Conservation (phyloP, 2,113 vertebrate genomes). For the Echinops telfairi region DNA sequence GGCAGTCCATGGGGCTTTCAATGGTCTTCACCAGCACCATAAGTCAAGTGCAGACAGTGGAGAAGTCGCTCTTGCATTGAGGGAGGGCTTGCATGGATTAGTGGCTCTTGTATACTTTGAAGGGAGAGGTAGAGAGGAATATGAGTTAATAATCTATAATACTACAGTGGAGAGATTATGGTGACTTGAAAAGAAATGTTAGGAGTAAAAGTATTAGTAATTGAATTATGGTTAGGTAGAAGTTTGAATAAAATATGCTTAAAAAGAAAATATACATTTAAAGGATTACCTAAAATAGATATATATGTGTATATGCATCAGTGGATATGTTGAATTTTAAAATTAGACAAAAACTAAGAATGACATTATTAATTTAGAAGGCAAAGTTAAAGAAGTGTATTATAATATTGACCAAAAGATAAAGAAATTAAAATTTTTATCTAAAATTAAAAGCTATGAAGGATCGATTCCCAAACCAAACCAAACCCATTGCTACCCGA, state of each 20-base stretch:
- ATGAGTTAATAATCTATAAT: not conserved
- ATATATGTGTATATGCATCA: not conserved
- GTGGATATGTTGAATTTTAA: not conserved
- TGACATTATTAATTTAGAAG: slow-evolving; percentile 30
- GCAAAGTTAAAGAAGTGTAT: slow-evolving; percentile 4
- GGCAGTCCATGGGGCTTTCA: too few species aligned
- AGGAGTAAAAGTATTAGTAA: not conserved
- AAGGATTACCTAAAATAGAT: not conserved
- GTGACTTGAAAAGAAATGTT: not conserved
- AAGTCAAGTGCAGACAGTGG: not conserved
- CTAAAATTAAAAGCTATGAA: not conserved
- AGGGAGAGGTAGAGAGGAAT: not conserved
- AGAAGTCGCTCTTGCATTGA: too few species aligned
- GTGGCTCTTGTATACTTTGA: not conserved
- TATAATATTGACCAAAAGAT: not conserved
- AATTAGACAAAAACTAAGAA: not conserved
- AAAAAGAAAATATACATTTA: not conserved
- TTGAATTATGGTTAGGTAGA: not conserved
- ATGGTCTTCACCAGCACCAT: too few species aligned
- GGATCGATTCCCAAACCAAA: not conserved
- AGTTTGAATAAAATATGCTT: slow-evolving; percentile 11
- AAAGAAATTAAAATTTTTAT: not conserved
- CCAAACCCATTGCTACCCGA: not conserved
- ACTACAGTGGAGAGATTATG: not conserved
- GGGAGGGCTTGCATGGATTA: too few species aligned